phyloP scores from a whole-genome alignment of 2,113 vertebrate genomes.

The Morone saxatilis region DNA sequence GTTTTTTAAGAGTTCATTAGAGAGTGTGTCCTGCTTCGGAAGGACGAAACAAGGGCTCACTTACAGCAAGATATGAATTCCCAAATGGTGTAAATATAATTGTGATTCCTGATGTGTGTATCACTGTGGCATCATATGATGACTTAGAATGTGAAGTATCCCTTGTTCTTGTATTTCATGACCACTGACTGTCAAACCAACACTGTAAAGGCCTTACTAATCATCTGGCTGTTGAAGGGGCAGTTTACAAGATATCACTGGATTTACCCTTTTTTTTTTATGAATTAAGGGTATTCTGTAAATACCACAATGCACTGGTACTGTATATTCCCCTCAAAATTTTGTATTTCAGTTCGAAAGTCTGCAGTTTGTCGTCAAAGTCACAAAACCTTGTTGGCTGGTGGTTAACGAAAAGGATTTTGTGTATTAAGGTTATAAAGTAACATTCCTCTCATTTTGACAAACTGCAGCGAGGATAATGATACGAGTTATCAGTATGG shows the following conservation, averaged over 20 bases:
- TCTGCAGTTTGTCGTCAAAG: conserved; percentile 1
- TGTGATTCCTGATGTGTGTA: conserved; percentile 40
- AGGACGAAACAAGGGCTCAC: conserved; percentile 25
- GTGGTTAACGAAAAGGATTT: not conserved
- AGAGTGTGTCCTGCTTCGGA: conserved; percentile 9
- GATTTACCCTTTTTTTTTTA: not conserved
- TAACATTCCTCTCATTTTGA: conserved; percentile 52
- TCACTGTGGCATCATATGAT: conserved; percentile 55
- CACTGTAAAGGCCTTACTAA: conserved; percentile 55
- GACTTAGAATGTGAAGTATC: conserved; percentile 59
- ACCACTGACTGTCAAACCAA: conserved; percentile 45
- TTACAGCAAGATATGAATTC: conserved; percentile 4
- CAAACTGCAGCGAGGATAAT: conserved; percentile 38
- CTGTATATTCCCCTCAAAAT: conserved; percentile 28
- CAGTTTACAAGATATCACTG: conserved; percentile 26
- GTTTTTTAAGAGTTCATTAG: conserved; percentile 11
- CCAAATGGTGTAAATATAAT: conserved; percentile 65
- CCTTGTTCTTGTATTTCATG: conserved; percentile 51
- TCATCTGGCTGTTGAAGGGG: conserved; percentile 17
- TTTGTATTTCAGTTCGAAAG: conserved; percentile 19
- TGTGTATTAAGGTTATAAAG: conserved; percentile 2
- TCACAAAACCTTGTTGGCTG: not conserved
- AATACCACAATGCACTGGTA: conserved; percentile 31
- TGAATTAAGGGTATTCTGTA: conserved; percentile 28
- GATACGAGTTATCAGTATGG: conserved; percentile 3